Percentiles rank a stretch among this genome's conserved stretches.
Evolutionary conservation across 2,797 vertebrate genomes (phyloP).

Genomic region (Peromyscus attwateri): DNA sequence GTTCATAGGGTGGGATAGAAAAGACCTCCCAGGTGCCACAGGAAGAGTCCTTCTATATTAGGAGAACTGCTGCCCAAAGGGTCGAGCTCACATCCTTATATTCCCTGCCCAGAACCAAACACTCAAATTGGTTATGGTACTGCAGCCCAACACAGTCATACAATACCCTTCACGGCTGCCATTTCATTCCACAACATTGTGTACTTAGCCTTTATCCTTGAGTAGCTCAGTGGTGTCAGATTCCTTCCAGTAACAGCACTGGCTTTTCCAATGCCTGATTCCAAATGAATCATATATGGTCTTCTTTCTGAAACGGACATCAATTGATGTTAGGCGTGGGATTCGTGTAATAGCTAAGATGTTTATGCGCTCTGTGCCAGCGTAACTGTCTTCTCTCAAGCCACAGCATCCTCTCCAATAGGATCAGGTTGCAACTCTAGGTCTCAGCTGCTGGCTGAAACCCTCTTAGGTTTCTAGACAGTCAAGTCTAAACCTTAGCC

Average conservation of each 20-base stretch:
- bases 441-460: slow-evolving; percentile 35
- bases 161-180: slow-evolving; percentile 42
- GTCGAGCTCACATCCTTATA: not conserved
- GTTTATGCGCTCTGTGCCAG: slow-evolving; percentile 63
- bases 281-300: slow-evolving; percentile 78
- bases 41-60: not conserved
- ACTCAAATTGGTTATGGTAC: slow-evolving; percentile 9
- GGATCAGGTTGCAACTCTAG: slow-evolving; percentile 31
- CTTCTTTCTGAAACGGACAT: slow-evolving; percentile 78
- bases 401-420: slow-evolving; percentile 23
- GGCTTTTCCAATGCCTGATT: slow-evolving; percentile 74
- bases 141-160: not conserved
- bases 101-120: slow-evolving; percentile 30
- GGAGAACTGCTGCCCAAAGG: not conserved
- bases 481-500: slow-evolving; percentile 21
- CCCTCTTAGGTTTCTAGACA: not conserved
- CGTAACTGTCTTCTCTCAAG: slow-evolving; percentile 48
- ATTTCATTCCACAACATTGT: slow-evolving; percentile 54
- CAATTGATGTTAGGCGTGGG: slow-evolving; percentile 65
- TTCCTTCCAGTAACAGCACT: slow-evolving; percentile 77
- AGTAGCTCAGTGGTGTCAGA: slow-evolving; percentile 53
- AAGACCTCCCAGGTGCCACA: not conserved
- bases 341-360: slow-evolving; percentile 66
- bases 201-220: slow-evolving; percentile 66
- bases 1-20: not conserved